Evolutionary conservation across 1,140 invertebrate species (phyloP).

Genomic region (Diachasmimorpha longicaudata): DNA sequence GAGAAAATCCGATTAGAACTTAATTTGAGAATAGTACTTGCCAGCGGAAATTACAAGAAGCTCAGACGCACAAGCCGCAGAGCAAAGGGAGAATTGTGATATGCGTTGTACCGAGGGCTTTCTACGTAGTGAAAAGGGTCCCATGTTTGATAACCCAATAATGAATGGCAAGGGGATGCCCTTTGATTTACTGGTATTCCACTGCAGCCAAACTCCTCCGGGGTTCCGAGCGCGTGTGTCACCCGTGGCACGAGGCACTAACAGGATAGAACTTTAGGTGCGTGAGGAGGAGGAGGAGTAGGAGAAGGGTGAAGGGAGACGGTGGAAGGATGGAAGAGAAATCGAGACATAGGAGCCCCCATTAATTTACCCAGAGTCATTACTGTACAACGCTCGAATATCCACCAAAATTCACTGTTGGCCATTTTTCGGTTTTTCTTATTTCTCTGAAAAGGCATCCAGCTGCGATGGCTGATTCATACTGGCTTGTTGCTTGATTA

Average conservation of each 20-base stretch:
- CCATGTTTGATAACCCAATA: slow-evolving; percentile 36
- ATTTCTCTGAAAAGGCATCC: not conserved
- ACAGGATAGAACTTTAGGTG: not conserved
- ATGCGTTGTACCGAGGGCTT: not conserved
- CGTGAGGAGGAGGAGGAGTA: not conserved
- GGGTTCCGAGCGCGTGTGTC: not conserved
- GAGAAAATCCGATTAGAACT: slow-evolving; percentile 46
- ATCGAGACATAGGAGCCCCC: slow-evolving; percentile 16
- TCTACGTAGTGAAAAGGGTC: not conserved
- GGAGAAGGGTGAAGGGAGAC: not conserved
- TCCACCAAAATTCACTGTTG: not conserved
- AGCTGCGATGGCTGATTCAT: not conserved
- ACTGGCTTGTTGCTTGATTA: not conserved
- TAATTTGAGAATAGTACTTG: slow-evolving; percentile 42
- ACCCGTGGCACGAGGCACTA: not conserved
- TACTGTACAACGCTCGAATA: not conserved
- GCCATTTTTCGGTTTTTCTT: not conserved
- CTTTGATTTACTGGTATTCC: slow-evolving; percentile 33
- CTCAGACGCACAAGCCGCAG: slow-evolving; percentile 14
- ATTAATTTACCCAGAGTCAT: slow-evolving; percentile 21
- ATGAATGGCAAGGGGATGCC: slow-evolving; percentile 19
- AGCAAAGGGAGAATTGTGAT: not conserved
- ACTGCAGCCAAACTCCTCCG: slow-evolving; percentile 6
- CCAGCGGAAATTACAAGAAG: slow-evolving; percentile 37
- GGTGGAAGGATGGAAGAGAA: not conserved